A percentile compares a stretch with the other conserved stretches of the same genome.
phyloP scores from a whole-genome alignment of 2,797 vertebrate genomes.

The Sandelia bainsii region DNA sequence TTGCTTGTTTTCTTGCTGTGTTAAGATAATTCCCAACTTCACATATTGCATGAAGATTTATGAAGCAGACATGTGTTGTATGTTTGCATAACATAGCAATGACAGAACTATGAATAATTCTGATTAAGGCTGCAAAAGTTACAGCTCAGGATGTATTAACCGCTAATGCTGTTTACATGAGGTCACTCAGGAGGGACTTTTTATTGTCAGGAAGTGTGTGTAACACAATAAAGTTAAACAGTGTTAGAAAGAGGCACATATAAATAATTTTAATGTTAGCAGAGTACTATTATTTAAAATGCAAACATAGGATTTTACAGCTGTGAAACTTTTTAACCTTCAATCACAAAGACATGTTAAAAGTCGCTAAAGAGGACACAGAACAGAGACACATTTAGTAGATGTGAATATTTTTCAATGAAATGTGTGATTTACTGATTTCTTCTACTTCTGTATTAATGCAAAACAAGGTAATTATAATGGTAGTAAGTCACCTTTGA shows the following conservation, averaged over 20 bases:
- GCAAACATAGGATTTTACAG: constrained; percentile 25
- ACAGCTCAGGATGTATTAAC: constrained; percentile 51
- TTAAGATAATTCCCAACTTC: constrained; percentile 67
- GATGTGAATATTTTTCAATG: background rate
- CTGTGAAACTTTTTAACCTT: background rate
- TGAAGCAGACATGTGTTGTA: constrained; percentile 65
- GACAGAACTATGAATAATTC: constrained; percentile 70
- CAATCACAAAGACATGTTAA: background rate
- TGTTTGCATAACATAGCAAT: constrained; percentile 72
- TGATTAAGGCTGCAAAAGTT: constrained; percentile 54
- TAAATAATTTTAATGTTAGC: constrained; percentile 37
- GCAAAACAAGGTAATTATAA: background rate
- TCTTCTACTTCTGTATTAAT: background rate
- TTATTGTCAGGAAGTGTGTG: constrained; percentile 22
- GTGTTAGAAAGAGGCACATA: constrained; percentile 29
- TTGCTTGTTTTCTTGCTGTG: constrained; percentile 72
- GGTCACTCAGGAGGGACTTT: constrained; percentile 37
- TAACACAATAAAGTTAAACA: constrained; percentile 41
- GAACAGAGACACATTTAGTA: background rate
- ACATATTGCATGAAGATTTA: constrained; percentile 73
- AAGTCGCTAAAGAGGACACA: background rate
- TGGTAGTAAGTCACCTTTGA: too few relatives aligned
- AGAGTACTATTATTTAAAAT: constrained; percentile 15
- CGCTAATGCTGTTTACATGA: constrained; percentile 44
- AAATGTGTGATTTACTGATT: background rate